Evolutionary conservation across 2,113 vertebrate species (phyloP).

Genomic region (Lamprologus lemairii): DNA sequence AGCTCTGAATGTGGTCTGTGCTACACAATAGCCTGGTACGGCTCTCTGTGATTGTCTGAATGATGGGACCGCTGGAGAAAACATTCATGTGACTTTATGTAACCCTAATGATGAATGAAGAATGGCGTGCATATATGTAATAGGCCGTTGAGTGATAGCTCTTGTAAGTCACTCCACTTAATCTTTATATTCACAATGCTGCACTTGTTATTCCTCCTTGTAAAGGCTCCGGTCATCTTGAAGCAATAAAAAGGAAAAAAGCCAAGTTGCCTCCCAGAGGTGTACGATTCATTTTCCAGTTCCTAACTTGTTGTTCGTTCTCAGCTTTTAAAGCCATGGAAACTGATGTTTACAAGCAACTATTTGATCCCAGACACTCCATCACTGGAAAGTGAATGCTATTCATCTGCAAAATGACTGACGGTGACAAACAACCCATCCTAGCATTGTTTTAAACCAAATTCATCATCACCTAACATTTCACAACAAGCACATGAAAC

Average conservation of each 20-base stretch:
- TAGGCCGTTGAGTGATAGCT: background rate
- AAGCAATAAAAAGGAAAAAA: conserved; percentile 40
- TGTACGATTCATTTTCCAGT: background rate
- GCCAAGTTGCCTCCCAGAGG: conserved; percentile 6
- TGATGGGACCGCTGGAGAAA: background rate
- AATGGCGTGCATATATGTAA: background rate
- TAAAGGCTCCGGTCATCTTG: conserved; percentile 30
- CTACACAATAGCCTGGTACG: background rate
- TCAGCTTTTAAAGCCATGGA: background rate
- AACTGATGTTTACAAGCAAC: conserved; percentile 41
- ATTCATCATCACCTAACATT: background rate
- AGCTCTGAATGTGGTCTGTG: background rate
- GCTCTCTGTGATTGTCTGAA: background rate
- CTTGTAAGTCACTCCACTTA: conserved; percentile 9
- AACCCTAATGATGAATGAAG: background rate
- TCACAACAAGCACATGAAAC: conserved; percentile 8
- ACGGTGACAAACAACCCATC: background rate
- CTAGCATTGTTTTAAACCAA: background rate
- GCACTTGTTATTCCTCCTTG: conserved; percentile 13
- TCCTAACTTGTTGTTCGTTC: background rate
- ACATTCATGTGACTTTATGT: background rate
- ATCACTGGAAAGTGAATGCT: background rate
- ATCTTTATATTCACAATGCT: conserved; percentile 9
- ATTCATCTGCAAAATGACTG: background rate
- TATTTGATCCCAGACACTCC: background rate